These are phyloP conservation scores for Argopecten irradians DNA, from an alignment of 1,140 invertebrate species.

Conservation along the genomic window DNA sequence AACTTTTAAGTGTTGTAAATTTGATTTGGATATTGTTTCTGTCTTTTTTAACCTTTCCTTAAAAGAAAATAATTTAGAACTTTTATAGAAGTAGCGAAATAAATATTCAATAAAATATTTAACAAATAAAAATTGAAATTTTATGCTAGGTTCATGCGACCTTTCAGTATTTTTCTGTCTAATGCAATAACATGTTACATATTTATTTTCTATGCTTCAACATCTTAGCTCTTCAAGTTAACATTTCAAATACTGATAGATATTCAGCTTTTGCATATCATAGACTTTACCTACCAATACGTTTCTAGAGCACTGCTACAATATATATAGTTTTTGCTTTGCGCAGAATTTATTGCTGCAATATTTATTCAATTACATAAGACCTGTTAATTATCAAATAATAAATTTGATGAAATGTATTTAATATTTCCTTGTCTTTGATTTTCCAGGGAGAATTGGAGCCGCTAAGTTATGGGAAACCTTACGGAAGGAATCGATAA, in stretches of 20 bases:
- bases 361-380: background rate
- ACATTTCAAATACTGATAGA: background rate
- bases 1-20: background rate
- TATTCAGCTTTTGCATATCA: background rate
- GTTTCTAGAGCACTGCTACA: background rate
- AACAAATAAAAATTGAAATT: background rate
- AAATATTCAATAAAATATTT: background rate
- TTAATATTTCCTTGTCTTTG: background rate
- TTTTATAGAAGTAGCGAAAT: background rate
- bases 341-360: background rate
- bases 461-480: constrained; percentile 50
- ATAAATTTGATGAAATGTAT: background rate
- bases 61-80: background rate
- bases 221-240: background rate
- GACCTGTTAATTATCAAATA: background rate
- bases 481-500: constrained; percentile 50
- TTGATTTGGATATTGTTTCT: background rate
- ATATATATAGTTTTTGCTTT: background rate
- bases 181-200: background rate
- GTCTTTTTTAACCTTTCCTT: background rate
- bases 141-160: background rate
- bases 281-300: background rate
- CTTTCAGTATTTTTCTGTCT: background rate
- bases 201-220: background rate
- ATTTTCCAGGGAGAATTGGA: constrained; percentile 42